A percentile compares a stretch with the other conserved stretches of the same genome.
Conservation (phyloP, 2,888 invertebrate species). For the Drosophila fungiperda region DNA sequence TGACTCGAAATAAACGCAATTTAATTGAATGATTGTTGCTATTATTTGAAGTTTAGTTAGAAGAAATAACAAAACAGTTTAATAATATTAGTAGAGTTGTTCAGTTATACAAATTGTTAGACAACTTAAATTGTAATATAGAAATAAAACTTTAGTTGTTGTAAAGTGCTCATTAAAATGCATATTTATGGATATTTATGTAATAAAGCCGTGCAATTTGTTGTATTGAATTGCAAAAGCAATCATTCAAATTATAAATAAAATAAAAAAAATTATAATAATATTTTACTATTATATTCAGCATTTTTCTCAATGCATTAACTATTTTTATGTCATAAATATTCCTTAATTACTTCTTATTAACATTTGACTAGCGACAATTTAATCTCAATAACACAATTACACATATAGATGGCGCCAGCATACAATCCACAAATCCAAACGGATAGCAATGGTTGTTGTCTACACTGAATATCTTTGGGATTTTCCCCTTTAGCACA, state of each 20-base stretch:
- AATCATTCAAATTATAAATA: neutral
- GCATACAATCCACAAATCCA: neutral
- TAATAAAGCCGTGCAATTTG: neutral
- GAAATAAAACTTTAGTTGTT: neutral
- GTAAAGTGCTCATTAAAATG: neutral
- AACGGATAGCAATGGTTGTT: neutral
- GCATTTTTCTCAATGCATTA: neutral
- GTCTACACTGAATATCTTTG: neutral
- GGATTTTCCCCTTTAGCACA: neutral
- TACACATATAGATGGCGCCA: constrained; percentile 31
- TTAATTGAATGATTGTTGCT: constrained; percentile 18
- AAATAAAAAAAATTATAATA: neutral
- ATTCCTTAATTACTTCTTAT: neutral
- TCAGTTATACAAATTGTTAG: neutral
- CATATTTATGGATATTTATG: neutral
- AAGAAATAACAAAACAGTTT: neutral
- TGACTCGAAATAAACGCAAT: constrained; percentile 35
- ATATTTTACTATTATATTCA: neutral
- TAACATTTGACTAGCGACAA: neutral
- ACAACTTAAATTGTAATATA: neutral
- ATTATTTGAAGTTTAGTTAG: neutral
- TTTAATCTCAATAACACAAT: neutral
- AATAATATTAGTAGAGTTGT: neutral
- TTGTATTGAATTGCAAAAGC: neutral
- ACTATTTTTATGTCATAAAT: no score